Evolutionary conservation across 2,888 invertebrate species (phyloP).

Genomic region (Hemicrepidius hirtus): DNA sequence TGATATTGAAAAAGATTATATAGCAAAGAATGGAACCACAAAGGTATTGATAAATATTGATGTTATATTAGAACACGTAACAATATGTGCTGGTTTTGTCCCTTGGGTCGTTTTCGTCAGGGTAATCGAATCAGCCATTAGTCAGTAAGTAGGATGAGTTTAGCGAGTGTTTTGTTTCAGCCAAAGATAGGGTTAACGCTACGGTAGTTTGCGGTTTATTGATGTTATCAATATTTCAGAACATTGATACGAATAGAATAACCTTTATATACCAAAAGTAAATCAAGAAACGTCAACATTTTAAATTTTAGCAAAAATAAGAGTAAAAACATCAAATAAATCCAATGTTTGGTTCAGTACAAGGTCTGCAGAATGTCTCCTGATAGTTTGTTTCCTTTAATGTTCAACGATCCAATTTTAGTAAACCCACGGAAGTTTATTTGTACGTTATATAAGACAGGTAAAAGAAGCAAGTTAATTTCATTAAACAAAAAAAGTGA

Average conservation of each 20-base stretch:
- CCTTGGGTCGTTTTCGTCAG: slow-evolving; percentile 18
- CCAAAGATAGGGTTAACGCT: slow-evolving; percentile 34
- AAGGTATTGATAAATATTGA: slow-evolving; percentile 17
- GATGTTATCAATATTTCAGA: slow-evolving; percentile 17
- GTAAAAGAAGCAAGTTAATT: slow-evolving; percentile 9
- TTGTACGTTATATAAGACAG: slow-evolving; percentile 17
- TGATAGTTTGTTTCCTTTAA: slow-evolving; percentile 62
- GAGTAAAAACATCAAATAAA: slow-evolving; percentile 68
- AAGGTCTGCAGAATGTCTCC: slow-evolving; percentile 69
- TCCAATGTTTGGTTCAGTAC: background rate
- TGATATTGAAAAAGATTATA: too few relatives aligned
- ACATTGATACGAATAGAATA: background rate
- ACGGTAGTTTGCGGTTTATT: slow-evolving; percentile 24
- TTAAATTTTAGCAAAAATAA: background rate
- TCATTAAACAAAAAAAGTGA: background rate
- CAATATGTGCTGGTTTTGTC: slow-evolving; percentile 21
- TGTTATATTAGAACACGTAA: slow-evolving; percentile 5
- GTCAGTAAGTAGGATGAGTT: slow-evolving; percentile 35
- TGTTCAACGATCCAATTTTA: slow-evolving; percentile 27
- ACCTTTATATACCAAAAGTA: background rate
- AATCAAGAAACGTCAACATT: too few relatives aligned
- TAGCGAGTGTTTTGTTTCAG: slow-evolving; percentile 40
- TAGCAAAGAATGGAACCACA: too few relatives aligned
- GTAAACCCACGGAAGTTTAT: slow-evolving; percentile 25
- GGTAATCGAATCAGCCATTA: slow-evolving; percentile 44